Percentiles rank a stretch among this genome's conserved stretches.
Conservation (phyloP, 2,797 vertebrate genomes). For the Cyprinodon diabolis region DNA sequence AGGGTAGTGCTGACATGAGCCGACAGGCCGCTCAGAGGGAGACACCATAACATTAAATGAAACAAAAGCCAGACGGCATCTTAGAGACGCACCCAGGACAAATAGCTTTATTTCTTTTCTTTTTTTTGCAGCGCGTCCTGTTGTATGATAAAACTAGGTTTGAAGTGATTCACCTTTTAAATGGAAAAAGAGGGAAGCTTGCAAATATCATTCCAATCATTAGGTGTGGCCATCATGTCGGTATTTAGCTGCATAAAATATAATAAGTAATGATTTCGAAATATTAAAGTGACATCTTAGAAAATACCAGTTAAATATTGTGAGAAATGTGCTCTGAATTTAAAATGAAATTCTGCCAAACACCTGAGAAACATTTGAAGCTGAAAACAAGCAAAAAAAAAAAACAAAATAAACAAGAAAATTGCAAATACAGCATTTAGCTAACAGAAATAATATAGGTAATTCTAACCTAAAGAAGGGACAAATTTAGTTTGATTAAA, state of each 20-base stretch:
- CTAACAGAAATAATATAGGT: background rate
- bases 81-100: background rate
- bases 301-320: background rate
- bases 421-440: background rate
- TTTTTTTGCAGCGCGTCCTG: background rate
- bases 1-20: background rate
- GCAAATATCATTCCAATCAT: background rate
- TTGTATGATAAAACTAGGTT: background rate
- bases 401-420: background rate
- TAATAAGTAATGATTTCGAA: background rate
- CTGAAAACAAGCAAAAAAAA: background rate
- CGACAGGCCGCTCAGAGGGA: background rate
- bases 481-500: background rate
- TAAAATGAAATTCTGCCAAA: too few species aligned
- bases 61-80: background rate
- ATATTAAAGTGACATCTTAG: background rate
- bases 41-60: background rate
- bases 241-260: background rate
- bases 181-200: background rate
- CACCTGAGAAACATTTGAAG: background rate
- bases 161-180: background rate
- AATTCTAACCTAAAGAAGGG: background rate
- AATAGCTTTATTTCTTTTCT: background rate
- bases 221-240: background rate
- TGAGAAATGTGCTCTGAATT: too few species aligned